Base-by-base conservation (phyloP, 2,888 invertebrate genomes). In the Caenorhabditis sp. region DNA sequence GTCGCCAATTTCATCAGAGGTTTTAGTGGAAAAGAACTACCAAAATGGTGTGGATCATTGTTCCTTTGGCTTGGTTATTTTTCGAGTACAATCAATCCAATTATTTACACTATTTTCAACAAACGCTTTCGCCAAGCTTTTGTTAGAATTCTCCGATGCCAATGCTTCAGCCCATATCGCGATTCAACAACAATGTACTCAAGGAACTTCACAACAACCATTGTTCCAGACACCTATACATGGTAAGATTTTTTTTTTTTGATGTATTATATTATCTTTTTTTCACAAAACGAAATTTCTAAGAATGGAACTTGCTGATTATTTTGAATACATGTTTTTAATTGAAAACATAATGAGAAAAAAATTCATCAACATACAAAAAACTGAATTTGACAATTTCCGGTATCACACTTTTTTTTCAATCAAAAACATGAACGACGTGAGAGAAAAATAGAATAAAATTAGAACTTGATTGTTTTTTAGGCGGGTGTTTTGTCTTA, bases 101-200 rank as follows among this genome's bases (percentile, higher is more conserved):
- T 95, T 85, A 95, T 95, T 90, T 95, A 95, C 88, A 95, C 95
- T 26, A 94, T 95, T 85, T 95, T 95, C 89, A 95, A 95, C 89
- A 94, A 94, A 88, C 93, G 94, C 69, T 95, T 95, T 89, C 91
- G 95, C 53, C 78, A 85, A 65, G 83, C 87, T 2, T 87, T 87
- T 61, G 78, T 84, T 1, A 76, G 83, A 8, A 86, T 86, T 43
- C 72, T 86, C 1, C 77, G 82, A 20, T 83, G 86, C 63, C 82
- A 80, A 58, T 86, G 84, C 68, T 77, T 73, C 67, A 78, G 77
- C 63, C 70, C 78, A 20, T 53, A 73, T 3, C 61, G 80, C 0
- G 80, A 83, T 52, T 65, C 65, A 17, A 67, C 63, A 59, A 61
- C 64, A 56, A 71, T 76, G 60, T 83, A 84, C 57, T 82, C 81